Evolutionary conservation across 1,140 invertebrate genomes (phyloP), one percentile per base, ranked within the genome.

Genomic region (Hyphantria cunea): DNA sequence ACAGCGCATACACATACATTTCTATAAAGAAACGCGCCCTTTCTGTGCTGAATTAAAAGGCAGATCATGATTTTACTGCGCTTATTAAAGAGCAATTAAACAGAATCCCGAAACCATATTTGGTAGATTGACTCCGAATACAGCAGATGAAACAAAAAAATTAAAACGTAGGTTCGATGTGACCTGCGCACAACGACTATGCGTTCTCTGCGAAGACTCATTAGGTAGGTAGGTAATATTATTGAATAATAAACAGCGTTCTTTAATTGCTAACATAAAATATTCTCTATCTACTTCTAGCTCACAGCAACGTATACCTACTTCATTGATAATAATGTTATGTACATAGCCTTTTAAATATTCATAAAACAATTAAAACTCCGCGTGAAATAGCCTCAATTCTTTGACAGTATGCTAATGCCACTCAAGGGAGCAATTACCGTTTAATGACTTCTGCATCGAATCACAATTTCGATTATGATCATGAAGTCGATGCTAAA

Each of bases 41-140:
- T 73, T 78, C 61, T 64, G 34, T 68, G 55, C 49, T 59, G 69
- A 75, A 72, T 78, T 74, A 71, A 75, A 73, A 76, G 33, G 47
- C 72, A 62, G 72, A 74, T 79, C 72, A 76, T 76, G 69, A 78
- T 84, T 82, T 82, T 80, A 80, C 74, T 74, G 73, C 71, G 70
- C 53, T 74, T 75, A 80, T 82, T 84, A 79, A 68, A 59, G 66
- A 61, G 72, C 79, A 82, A 84, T 83, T 80, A 82, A 80, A 79
- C 82, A 77, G 72, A 78, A 50, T 65, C 63, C 62, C 44, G 66
- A 50, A 67, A 64, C 79, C 81, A 65, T 83, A 79, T 84, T 84
- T 74, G 72, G 74, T 52, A 31, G 68, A 72, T 42, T 50, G 53
- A 45, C 64, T 76, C 65, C 65, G 64, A n/a, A 10, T 39, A 25